Evolutionary conservation across 2,888 invertebrate species (phyloP), one percentile per base, ranked within the genome.

Genomic region (Catotricha subobsoleta): DNA sequence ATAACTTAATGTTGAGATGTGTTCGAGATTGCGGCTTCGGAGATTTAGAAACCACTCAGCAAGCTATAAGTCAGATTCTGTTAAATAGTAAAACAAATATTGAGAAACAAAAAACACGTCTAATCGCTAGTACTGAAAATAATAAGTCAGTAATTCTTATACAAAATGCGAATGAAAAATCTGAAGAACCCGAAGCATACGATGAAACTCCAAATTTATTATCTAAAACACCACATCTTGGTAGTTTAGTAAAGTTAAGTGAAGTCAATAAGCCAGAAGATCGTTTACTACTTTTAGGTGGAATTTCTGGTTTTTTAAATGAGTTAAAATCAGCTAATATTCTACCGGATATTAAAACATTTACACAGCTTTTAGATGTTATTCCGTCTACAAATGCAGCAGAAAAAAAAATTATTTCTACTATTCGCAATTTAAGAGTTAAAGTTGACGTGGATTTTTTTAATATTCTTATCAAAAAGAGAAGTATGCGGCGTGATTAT

Each of bases 1-100:
- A 81, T 53, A 88, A 90, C 67, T 67, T 88, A 20, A 66, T 95
- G 56, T 57, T 94, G 1, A 69, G 80, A 51, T 75, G 78, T 56
- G 74, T 80, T 0, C 72, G 81, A 47, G 88, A 91, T 49, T 90
- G 90, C 58, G 73, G 76, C 39, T 65, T 90, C 45, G 88, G 88
- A 0, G 69, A 74, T 51, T 57, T 70, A 37, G 63, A 68, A 37
- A 66, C 69, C 28, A 69, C 74, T 48, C 60, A 67, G 50, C 66
- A 73, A 44, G 56, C 70, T n/a, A 56, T 74, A 35, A 48, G 57
- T 25, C 53, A 64, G 45, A 57, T 58, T 19, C 40, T 55, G 6
- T 2, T 19, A 12, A 27, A 9, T 5, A 38, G 20, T 25, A 15
- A 39, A 38, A 18, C 13, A 31, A 8, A 29, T 25, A 43, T 47